Evolutionary conservation across 2,888 invertebrate genomes (phyloP), one percentile per base, ranked within the genome.

Genomic region (Quadroppia sp.): DNA sequence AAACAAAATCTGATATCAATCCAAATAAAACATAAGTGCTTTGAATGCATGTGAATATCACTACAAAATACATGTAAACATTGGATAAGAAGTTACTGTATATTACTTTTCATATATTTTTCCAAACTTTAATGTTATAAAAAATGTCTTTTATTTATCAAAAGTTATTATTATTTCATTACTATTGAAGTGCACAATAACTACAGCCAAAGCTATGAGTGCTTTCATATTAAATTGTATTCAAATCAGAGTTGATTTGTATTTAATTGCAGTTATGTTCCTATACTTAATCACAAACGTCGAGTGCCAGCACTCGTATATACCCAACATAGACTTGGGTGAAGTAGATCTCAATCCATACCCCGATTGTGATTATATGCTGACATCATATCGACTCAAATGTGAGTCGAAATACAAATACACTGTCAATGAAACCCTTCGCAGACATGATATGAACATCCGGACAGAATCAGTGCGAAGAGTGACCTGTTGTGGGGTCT

Each of bases 401-500:
- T 67, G 67, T 67, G 67, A 67, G n/a, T 1, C 13, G 0, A 36
- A 1, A 20, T 67, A 67, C 23, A 17, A 13, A 17, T 11, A 67
- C 17, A 23, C 23, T 17, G 40, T 67, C 1, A 67, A 67, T 23
- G 23, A 42, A 1, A 67, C 67, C 20, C 32, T 67, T 3, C n/a
- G 36, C 9, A 36, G 40, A 67, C 67, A 67, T 23, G 40, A 67
- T 20, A 32, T 36, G 67, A 40, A 67, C 23, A 15, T 23, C 1
- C 20, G 32, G 2, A 67, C 67, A 2, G 67, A 67, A 23, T 67
- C 67, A 13, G 67, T 67, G 11, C 20, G 67, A 23, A 13, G 67
- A 15, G 36, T 36, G 2, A 32, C n/a, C 40, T 67, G 67, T 67
- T 67, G 67, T 40, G 67, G 67, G 17, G 20, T 67, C n/a, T 67